Evolutionary conservation across 2,797 vertebrate species (phyloP).

Genomic region (Acrossocheilus fasciatus): DNA sequence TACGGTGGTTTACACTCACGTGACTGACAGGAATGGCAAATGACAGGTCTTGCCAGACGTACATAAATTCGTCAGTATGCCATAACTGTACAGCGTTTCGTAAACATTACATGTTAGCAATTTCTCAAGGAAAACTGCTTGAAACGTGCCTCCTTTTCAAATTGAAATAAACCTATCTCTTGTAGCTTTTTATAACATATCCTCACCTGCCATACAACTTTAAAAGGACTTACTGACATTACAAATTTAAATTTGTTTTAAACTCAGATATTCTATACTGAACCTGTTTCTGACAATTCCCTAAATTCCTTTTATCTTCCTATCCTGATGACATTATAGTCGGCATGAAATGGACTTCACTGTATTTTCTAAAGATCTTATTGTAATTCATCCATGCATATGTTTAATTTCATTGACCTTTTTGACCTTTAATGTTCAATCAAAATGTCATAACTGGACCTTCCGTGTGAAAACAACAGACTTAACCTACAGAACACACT

Average conservation of each 20-base stretch:
- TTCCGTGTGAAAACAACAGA: background rate
- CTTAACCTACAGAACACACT: background rate
- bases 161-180: background rate
- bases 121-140: background rate
- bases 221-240: background rate
- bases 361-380: background rate
- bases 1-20: background rate
- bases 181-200: background rate
- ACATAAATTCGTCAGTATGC: background rate
- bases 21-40: background rate
- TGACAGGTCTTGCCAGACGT: background rate
- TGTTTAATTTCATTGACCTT: no score
- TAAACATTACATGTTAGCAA: background rate
- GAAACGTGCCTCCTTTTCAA: background rate
- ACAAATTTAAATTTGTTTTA: background rate
- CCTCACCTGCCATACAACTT: background rate
- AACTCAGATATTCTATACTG: background rate
- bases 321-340: background rate
- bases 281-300: background rate
- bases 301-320: background rate
- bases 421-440: background rate
- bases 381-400: background rate
- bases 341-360: background rate
- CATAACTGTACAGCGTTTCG: background rate
- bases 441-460: background rate